Evolutionary conservation across 2,888 invertebrate genomes (phyloP), one percentile per base, ranked within the genome.

Genomic region (Heliconius sara): DNA sequence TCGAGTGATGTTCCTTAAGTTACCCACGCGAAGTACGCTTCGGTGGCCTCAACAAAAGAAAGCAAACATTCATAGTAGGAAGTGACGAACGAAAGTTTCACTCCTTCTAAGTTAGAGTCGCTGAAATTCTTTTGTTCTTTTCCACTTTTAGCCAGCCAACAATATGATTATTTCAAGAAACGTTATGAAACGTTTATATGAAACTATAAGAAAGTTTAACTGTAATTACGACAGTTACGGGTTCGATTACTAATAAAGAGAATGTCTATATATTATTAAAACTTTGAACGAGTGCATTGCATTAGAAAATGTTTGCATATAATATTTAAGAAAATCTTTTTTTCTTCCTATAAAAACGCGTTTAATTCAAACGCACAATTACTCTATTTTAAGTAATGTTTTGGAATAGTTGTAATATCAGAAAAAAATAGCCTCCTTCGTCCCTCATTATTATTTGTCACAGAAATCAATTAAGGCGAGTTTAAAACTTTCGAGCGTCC

Each of bases 401-500:
- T 47, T 47, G 13, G 16, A 47, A 47, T 1, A 47, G 5, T 13
- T 47, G 47, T 47, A 47, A 43, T 47, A 16, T 0, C 13, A 47
- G 16, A 16, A 47, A 47, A 47, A 47, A 47, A 16, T 47, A 16
- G 4, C 16, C 47, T 16, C 16, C 43, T 43, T 47, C 47, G 5
- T 3, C 22, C 66, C 68, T 73, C 63, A 73, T 79, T 77, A 77
- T 52, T 68, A 30, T 74, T 77, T 57, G 70, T 77, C 16, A 71
- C 63, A 81, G 63, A 67, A 47, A 72, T 71, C 80, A 67, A 81
- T 77, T 78, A 76, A 79, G 77, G 79, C 72, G 70, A 47, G 77
- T 34, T 75, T 27, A 78, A 65, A 82, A 81, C 79, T 79, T 79
- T 82, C 81, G 70, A 81, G 66, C 73, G 74, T 70, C 52, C 73